These are phyloP conservation scores for Pteronotus mesoamericanus DNA, from an alignment of 2,797 vertebrate species.

Conservation along the genomic window DNA sequence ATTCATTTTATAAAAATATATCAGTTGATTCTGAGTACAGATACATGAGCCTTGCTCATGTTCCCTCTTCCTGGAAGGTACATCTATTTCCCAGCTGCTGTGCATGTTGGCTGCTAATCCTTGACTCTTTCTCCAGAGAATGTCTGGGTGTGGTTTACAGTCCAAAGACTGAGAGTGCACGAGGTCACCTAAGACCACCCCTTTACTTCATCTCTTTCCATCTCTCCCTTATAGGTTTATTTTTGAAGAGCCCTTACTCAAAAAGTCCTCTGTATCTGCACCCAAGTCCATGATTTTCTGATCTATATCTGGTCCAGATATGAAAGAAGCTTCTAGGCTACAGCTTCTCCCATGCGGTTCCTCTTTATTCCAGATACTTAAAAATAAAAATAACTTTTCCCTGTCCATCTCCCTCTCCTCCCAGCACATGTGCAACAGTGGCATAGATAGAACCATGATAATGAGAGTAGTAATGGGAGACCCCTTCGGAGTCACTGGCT, in stretches of 20 bases:
- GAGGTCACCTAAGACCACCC: neutral
- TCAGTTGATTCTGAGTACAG: neutral
- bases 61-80: neutral
- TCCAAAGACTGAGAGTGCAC: neutral
- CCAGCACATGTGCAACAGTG: neutral
- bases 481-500: neutral
- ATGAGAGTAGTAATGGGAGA: neutral
- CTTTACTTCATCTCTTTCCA: neutral
- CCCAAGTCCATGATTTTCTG: neutral
- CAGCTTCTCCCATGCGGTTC: neutral
- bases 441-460: neutral
- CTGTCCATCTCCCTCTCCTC: fast-evolving
- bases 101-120: neutral
- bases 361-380: neutral
- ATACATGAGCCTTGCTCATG: neutral
- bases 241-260: neutral
- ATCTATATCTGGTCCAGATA: neutral
- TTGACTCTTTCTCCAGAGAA: neutral
- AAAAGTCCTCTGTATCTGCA: neutral
- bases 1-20: neutral
- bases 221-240: neutral
- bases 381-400: neutral
- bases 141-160: neutral
- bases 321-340: neutral
- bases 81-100: neutral